Base-by-base conservation (phyloP, 1,140 invertebrate genomes). In the Gonatopus flavifemur region DNA sequence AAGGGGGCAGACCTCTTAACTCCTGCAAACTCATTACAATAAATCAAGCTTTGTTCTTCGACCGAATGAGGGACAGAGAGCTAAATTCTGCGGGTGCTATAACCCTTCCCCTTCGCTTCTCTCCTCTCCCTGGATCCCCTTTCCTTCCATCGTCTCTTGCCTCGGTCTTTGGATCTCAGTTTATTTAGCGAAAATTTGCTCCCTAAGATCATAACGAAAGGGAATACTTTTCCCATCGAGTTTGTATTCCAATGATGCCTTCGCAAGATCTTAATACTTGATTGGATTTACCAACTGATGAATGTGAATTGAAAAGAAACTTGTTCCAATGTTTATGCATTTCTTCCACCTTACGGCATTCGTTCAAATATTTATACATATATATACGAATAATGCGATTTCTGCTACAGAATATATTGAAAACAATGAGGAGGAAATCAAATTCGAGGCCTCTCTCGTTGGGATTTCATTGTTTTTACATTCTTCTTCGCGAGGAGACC, bases 1-100 rank as follows among this genome's bases (percentile, higher is more conserved):
- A 36, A 49, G 21, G 46, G 55, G 54, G 60, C 47, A 60, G 63
- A 69, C 73, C 76, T 77, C 73, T 75, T 76, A 77, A 78, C 75
- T 76, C 72, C 72, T 67, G 62, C 72, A 76, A 78, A 77, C 76
- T 78, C 76, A 77, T 77, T 77, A 77, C 74, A 75, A 78, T 78
- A 77, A 78, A 78, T 77, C 75, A 78, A 77, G 75, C 74, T 78
- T 77, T 77, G 73, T 77, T 77, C 76, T 73, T 76, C 73, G 68
- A 67, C 57, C 66, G 62, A 52, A 48, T 66, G 51, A 71, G 67
- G 68, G 68, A 62, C 66, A n/a, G n/a, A n/a, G n/a, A 55, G 66
- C 66, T 70, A 69, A 76, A 76, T 71, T 76, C 66, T 72, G 64
- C 57, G 66, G 64, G 66, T 69, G 62, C 50, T 61, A n/a, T n/a